Percentiles rank a stretch among this genome's conserved stretches.
Evolutionary conservation across 2,113 vertebrate genomes (phyloP).

Genomic region (Crotalus horridus): DNA sequence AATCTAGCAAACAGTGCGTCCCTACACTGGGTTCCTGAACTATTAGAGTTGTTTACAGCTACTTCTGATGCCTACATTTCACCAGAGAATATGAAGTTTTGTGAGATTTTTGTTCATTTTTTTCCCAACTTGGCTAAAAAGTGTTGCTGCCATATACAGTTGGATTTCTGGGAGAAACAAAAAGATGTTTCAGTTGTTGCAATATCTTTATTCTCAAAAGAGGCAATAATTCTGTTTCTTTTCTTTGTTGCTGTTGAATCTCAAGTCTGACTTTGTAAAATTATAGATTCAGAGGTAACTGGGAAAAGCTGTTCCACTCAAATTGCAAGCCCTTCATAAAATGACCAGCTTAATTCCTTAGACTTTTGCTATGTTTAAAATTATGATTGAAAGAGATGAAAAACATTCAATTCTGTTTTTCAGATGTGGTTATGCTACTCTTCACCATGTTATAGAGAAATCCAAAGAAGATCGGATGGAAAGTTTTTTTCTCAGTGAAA

Average conservation of each 20-base stretch:
- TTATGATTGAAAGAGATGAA: not conserved
- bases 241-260: not conserved
- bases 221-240: not conserved
- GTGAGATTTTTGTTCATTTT: not conserved
- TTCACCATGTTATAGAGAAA: constrained; percentile 97
- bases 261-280: not conserved
- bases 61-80: not conserved
- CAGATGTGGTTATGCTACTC: constrained; percentile 95
- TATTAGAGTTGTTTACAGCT: not conserved
- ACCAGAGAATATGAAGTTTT: not conserved
- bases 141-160: too few species aligned
- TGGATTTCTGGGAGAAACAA: not conserved
- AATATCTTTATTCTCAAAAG: not conserved
- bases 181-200: not conserved
- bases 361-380: accelerated
- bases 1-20: not conserved
- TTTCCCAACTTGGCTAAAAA: not conserved
- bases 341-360: not conserved
- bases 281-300: not conserved
- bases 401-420: not conserved
- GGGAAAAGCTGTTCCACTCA: not conserved
- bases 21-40: not conserved
- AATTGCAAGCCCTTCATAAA: not conserved
- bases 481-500: constrained; percentile 99
- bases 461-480: constrained; percentile 99